phyloP scores from a whole-genome alignment of 2,888 invertebrate species.

The Brachyptera risi region DNA sequence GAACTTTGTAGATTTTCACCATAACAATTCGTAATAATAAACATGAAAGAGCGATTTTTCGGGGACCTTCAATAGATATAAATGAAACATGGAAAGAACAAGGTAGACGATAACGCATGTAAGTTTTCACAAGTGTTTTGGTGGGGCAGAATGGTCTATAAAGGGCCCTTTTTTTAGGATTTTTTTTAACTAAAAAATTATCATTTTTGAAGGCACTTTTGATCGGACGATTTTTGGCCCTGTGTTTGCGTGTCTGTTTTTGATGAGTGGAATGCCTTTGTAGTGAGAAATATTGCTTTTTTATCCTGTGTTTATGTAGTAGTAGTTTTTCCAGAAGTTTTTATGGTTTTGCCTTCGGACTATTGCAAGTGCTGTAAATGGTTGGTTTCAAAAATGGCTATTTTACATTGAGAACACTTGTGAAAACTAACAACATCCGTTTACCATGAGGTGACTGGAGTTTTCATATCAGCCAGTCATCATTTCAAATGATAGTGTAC shows the following conservation, averaged over 20 bases:
- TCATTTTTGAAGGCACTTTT: slow-evolving; percentile 82
- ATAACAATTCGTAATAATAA: slow-evolving; percentile 33
- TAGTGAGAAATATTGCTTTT: slow-evolving; percentile 13
- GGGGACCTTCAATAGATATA: slow-evolving; percentile 35
- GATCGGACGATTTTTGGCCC: slow-evolving; percentile 93
- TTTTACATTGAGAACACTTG: slow-evolving; percentile 62
- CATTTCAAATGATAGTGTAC: too few relatives aligned
- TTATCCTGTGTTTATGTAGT: slow-evolving; percentile 12
- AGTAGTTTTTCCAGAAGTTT: slow-evolving; percentile 34
- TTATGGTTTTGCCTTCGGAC: slow-evolving; percentile 74
- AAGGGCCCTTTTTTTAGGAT: slow-evolving; percentile 73
- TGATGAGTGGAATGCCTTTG: slow-evolving; percentile 37
- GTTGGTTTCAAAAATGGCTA: slow-evolving; percentile 53
- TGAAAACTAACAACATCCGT: slow-evolving; percentile 25
- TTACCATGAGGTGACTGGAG: slow-evolving; percentile 7
- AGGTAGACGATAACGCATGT: slow-evolving; percentile 23
- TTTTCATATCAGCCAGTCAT: too few relatives aligned
- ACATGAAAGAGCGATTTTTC: slow-evolving; percentile 33
- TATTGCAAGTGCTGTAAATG: slow-evolving; percentile 57
- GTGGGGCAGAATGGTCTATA: slow-evolving; percentile 74
- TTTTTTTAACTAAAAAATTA: slow-evolving; percentile 76
- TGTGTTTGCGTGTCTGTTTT: slow-evolving; percentile 54
- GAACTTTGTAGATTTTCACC: slow-evolving; percentile 33
- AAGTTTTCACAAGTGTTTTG: slow-evolving; percentile 46
- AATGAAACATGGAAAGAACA: slow-evolving; percentile 32